phyloP scores from a whole-genome alignment of 2,888 invertebrate species.

The Tipula vernalis region DNA sequence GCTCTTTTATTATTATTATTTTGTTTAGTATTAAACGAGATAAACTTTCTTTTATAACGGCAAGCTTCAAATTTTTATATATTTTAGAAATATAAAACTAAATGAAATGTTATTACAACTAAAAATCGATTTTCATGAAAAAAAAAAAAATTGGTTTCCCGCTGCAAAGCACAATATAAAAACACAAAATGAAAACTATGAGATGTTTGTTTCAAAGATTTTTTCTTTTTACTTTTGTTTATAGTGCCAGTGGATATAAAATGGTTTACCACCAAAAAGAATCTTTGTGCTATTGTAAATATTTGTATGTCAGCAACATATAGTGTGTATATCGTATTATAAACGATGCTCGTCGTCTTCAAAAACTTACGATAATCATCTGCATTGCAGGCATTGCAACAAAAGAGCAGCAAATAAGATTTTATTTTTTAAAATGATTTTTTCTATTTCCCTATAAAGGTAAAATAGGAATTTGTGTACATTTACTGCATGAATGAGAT shows the following conservation, averaged over 20 bases:
- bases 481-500: background rate
- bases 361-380: background rate
- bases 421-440: too few species aligned
- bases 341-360: background rate
- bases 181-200: background rate
- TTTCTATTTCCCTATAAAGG: too few species aligned
- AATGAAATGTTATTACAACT: background rate
- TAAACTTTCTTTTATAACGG: background rate
- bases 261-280: background rate
- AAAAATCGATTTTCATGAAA: background rate
- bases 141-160: background rate
- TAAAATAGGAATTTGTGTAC: too few species aligned
- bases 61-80: background rate
- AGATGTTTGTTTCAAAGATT: background rate
- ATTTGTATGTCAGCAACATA: background rate
- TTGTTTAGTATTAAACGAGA: background rate
- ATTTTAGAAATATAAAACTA: background rate
- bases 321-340: too few species aligned
- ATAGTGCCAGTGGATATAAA: background rate
- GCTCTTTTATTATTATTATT: background rate
- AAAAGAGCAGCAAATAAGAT: background rate
- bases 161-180: background rate
- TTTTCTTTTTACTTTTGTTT: background rate
- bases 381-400: background rate
- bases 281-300: background rate